phyloP scores from a whole-genome alignment of 2,797 vertebrate species.

The Catharus ustulatus region DNA sequence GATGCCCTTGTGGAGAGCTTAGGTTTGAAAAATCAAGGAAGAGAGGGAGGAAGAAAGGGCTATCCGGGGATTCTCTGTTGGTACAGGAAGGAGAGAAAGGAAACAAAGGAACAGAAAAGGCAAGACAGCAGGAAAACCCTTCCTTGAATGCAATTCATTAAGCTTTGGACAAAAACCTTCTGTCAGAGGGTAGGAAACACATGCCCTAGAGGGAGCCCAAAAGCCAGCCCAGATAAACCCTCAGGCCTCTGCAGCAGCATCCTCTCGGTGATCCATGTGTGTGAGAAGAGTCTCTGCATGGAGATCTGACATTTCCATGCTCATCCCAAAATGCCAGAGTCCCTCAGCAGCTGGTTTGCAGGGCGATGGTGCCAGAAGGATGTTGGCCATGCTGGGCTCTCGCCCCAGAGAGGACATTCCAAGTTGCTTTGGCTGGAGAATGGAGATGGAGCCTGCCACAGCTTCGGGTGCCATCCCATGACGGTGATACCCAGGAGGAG shows the following conservation, averaged over 20 bases:
- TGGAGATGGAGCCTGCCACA: background rate
- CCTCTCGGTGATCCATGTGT: accelerated
- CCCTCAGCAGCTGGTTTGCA: background rate
- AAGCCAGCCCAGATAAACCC: background rate
- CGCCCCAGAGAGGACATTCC: background rate
- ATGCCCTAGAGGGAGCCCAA: background rate
- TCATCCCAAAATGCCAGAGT: background rate
- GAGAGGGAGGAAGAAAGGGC: background rate
- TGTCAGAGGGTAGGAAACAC: background rate
- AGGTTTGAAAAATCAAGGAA: background rate
- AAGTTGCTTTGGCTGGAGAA: background rate
- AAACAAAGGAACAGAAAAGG: background rate
- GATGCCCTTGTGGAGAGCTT: background rate
- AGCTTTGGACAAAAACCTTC: background rate
- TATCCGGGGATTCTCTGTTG: background rate
- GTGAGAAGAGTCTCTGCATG: accelerated
- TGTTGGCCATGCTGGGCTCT: background rate
- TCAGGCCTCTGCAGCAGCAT: background rate
- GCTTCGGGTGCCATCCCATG: background rate
- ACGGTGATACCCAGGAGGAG: background rate
- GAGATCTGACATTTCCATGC: background rate
- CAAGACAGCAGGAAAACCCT: background rate
- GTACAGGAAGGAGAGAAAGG: background rate
- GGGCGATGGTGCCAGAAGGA: background rate
- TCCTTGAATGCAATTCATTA: background rate